Evolutionary conservation across 2,888 invertebrate species (phyloP), one percentile per base, ranked within the genome.

Genomic region (Lymantria monacha): DNA sequence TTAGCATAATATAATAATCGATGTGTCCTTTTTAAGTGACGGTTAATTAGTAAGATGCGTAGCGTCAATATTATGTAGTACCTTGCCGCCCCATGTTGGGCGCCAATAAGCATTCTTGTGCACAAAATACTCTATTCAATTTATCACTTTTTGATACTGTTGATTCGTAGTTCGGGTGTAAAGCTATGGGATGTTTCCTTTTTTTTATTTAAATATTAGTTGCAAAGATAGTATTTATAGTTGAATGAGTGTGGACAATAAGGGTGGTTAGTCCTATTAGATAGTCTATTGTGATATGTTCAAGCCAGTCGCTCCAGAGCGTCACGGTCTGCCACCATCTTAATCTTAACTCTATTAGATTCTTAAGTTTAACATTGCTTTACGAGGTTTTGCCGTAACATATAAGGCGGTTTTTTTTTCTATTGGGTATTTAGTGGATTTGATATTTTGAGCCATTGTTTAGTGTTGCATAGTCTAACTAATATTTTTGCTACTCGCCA

Each of bases 401-500:
- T 47, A 61, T 65, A 74, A 78, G 74, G 77, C 74, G 74, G 58
- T 56, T 72, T 64, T 74, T 70, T 80, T 83, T 84, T 82, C 72
- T 87, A 85, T 81, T 81, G 81, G 84, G 81, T 88, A 85, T 87
- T 83, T 88, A 86, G 82, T 82, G 83, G 82, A 85, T 85, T 87
- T 82, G 73, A 87, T 85, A 84, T 86, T 87, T 86, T 82, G 82
- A 87, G 80, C 83, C 83, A 83, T 85, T 77, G 79, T 85, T 81
- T 83, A 85, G 84, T 81, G 81, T 53, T 84, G 85, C 82, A 80
- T 86, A 85, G 84, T 81, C 63, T 82, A 85, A 33, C 81, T 87
- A 86, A 89, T 90, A 89, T 90, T 88, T 90, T 90, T 89, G 87
- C 87, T 88, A 88, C 78, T 78, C 79, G 83, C 81, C 79, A 73